A percentile compares a stretch with the other conserved stretches of the same genome.
Conservation (phyloP, 2,797 vertebrate genomes). For the Acanthurus leucopareius region DNA sequence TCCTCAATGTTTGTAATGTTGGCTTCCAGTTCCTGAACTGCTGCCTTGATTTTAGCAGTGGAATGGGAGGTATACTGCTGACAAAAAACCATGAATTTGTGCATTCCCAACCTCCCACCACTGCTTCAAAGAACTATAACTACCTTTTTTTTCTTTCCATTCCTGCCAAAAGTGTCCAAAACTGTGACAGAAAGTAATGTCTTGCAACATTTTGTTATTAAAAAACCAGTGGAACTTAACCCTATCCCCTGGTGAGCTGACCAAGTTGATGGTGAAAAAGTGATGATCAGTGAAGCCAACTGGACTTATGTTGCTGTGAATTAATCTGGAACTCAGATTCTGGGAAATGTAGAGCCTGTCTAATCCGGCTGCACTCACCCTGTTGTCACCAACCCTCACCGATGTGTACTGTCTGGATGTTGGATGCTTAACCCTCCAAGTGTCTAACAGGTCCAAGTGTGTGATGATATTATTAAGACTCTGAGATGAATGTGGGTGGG, state of each 20-base stretch:
- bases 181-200: neutral
- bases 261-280: too few species aligned
- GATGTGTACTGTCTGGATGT: constrained; percentile 18
- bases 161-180: neutral
- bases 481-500: too few species aligned
- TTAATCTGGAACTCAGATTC: neutral
- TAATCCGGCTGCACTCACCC: constrained; percentile 2
- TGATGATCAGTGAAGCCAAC: neutral
- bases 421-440: constrained; percentile 18
- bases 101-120: too few species aligned
- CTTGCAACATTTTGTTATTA: neutral
- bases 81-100: too few species aligned
- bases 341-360: neutral
- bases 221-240: neutral
- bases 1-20: too few species aligned
- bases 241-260: neutral
- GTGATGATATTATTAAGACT: too few species aligned
- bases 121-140: too few species aligned
- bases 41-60: too few species aligned
- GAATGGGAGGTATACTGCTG: too few species aligned
- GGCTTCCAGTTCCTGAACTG: too few species aligned
- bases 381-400: constrained; percentile 14
- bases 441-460: neutral
- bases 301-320: neutral
- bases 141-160: neutral